phyloP scores from a whole-genome alignment of 2,113 vertebrate genomes.

The Pleuronectes platessa region DNA sequence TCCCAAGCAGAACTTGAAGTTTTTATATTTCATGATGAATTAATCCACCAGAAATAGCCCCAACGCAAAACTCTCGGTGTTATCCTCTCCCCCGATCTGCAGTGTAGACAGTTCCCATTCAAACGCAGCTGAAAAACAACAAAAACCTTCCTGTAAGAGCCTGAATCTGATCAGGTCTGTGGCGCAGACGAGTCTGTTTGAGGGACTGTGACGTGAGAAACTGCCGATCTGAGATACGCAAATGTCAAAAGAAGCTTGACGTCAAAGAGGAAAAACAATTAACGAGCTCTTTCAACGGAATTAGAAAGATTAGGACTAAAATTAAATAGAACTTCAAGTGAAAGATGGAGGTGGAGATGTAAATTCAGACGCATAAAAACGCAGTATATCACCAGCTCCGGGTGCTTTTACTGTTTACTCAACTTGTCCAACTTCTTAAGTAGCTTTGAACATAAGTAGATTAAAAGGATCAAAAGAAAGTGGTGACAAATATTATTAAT shows the following conservation, averaged over 20 bases:
- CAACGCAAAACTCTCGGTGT: not conserved
- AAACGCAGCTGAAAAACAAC: slow-evolving; percentile 34
- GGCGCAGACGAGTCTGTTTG: slow-evolving; percentile 33
- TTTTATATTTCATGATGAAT: not conserved
- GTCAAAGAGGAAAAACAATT: slow-evolving; percentile 25
- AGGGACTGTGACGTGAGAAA: slow-evolving; percentile 28
- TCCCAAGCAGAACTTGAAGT: not conserved
- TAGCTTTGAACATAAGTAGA: slow-evolving; percentile 1
- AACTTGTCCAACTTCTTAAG: slow-evolving; percentile 11
- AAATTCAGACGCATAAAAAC: slow-evolving; percentile 2
- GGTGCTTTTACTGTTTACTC: slow-evolving; percentile 6
- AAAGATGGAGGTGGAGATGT: slow-evolving; percentile 4
- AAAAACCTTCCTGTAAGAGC: slow-evolving; percentile 14
- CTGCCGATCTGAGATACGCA: slow-evolving; percentile 41
- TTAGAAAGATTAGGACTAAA: not conserved
- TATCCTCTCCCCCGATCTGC: slow-evolving; percentile 35
- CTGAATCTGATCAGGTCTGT: slow-evolving; percentile 41
- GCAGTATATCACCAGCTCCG: slow-evolving; percentile 1
- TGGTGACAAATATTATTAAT: slow-evolving; percentile 2
- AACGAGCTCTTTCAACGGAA: slow-evolving; percentile 11
- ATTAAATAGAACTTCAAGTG: slow-evolving; percentile 11
- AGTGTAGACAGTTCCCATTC: slow-evolving; percentile 25
- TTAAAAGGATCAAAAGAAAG: slow-evolving; percentile 2
- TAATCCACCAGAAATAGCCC: slow-evolving; percentile 20
- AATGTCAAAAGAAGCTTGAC: slow-evolving; percentile 44